Conservation (phyloP, 2,113 vertebrate genomes). For the Aspidoscelis tigris region DNA sequence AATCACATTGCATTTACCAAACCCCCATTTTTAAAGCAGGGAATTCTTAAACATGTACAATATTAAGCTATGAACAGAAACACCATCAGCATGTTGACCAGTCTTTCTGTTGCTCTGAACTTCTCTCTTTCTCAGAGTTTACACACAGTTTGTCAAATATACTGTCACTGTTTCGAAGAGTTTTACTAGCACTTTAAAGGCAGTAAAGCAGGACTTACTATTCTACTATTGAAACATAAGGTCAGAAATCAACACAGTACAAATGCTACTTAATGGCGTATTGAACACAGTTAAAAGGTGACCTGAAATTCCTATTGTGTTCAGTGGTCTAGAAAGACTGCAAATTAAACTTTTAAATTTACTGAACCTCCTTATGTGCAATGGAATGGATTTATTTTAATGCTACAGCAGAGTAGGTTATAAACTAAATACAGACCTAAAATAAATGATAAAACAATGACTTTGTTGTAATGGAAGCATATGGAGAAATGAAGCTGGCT, state of each 20-base stretch:
- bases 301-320: conserved; percentile 54
- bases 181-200: conserved; percentile 53
- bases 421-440: conserved; percentile 46
- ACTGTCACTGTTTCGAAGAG: conserved; percentile 34
- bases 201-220: conserved; percentile 61
- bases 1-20: conserved; percentile 47
- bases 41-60: conserved; percentile 10
- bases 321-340: conserved; percentile 46
- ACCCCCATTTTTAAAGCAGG: conserved; percentile 45
- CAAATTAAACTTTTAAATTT: neutral
- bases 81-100: conserved; percentile 15
- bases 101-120: neutral
- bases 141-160: conserved; percentile 55
- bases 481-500: neutral
- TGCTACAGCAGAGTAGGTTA: conserved; percentile 40
- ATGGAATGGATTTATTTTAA: conserved; percentile 53
- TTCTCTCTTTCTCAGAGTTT: conserved; percentile 32
- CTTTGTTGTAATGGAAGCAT: conserved; percentile 31
- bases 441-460: conserved; percentile 45
- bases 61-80: conserved; percentile 37
- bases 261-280: conserved; percentile 42
- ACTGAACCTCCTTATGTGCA: conserved; percentile 42
- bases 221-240: neutral
- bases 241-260: conserved; percentile 8
- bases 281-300: conserved; percentile 44